Evolutionary conservation across 1,140 invertebrate genomes (phyloP), one percentile per base, ranked within the genome.

Genomic region (Aphelenchoides fujianensis): DNA sequence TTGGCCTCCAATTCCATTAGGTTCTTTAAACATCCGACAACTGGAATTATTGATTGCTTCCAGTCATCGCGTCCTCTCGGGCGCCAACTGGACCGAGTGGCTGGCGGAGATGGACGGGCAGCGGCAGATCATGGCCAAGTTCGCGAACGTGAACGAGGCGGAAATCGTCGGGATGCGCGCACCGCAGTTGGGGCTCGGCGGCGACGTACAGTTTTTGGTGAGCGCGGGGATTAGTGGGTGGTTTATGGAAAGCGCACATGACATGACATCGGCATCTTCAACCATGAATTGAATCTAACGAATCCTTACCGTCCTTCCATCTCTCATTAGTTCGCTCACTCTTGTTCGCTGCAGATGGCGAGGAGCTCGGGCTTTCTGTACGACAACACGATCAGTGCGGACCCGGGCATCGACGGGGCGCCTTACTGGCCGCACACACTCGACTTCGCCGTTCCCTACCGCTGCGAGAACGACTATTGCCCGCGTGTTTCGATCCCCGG

Each of bases 1-100:
- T 95, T 97, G 76, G 94, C 93, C 23, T 92, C 94, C 30, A 94
- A 97, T 85, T 97, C 94, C 5, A 95, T 98, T 83, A 71, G n/a
- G 72, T 75, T 16, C 63, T n/a, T 66, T 31, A 48, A 0, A 12
- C 1, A 32, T 1, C n/a, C 0, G 16, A 12, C 5, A 52, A 53
- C 35, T 9, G 35, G 12, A 66, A 35, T 66, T 1, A 66, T 31
- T 36, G 1, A 2, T 30, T 1, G 36, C n/a, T 70, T 70, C 12
- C 2, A 96, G 93, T 93, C 89, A 91, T 91, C 27, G 53, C 16
- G 3, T 31, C 9, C 37, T 73, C 27, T n/a, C 30, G 9, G 30
- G n/a, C 7, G 12, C 69, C 19, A 68, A 66, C 31, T 30, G 37
- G 28, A 71, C 63, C 9, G 53, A 70, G n/a, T 80, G 79, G 79